Conservation (phyloP, 2,797 vertebrate species). For the Halcyon badia region DNA sequence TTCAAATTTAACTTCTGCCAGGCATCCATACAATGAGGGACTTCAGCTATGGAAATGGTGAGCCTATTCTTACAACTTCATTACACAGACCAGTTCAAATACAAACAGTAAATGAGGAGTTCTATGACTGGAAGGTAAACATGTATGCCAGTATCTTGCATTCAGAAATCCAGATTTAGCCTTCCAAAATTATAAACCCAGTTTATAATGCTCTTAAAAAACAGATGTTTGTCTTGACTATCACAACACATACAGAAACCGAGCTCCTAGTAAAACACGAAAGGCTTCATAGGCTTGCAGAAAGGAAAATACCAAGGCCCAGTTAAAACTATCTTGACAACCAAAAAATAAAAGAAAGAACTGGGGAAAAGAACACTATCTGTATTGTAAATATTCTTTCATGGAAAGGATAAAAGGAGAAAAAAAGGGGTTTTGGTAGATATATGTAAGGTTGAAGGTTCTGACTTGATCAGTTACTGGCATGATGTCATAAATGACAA, state of each 20-base stretch:
- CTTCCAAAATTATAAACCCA: not conserved
- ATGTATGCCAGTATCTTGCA: rapidly evolving
- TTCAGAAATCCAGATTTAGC: not conserved
- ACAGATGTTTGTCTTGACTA: not conserved
- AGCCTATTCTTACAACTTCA: not conserved
- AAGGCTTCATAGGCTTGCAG: not conserved
- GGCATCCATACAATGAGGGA: not conserved
- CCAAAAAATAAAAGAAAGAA: not conserved
- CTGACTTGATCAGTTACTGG: slow-evolving; percentile 2
- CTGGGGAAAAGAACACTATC: not conserved
- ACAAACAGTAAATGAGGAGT: rapidly evolving
- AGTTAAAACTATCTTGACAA: not conserved
- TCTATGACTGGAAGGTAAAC: rapidly evolving
- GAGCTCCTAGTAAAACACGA: not conserved
- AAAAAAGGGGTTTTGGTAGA: not conserved
- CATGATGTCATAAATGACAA: not conserved
- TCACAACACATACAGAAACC: not conserved
- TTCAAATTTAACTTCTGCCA: not conserved
- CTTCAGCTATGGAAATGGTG: not conserved
- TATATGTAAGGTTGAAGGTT: not conserved
- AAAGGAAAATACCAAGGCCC: not conserved
- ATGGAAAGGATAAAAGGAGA: not conserved
- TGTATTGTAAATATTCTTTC: not conserved
- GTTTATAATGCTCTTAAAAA: not conserved
- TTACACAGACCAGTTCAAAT: not conserved